A percentile compares a stretch with the other conserved stretches of the same genome.
These are phyloP conservation scores for Halcyon smyrnensis DNA, from an alignment of 2,797 vertebrate genomes.

Conservation along the genomic window DNA sequence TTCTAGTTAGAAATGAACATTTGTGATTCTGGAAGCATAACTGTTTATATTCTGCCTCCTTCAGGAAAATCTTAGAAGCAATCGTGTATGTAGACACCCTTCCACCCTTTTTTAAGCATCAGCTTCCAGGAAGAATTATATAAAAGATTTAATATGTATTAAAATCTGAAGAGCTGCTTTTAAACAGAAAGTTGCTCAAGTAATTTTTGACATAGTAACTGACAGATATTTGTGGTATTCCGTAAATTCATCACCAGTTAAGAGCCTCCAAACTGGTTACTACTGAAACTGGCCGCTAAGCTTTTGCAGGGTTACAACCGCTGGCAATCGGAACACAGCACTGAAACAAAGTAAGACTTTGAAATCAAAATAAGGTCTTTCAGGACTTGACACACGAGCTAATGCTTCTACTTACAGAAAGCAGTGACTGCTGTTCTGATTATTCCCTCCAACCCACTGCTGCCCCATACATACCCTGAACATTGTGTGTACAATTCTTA, in stretches of 20 bases:
- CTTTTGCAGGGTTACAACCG: neutral
- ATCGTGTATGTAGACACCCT: neutral
- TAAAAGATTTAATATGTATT: neutral
- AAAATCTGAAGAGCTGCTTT: neutral
- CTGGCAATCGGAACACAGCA: fast-evolving
- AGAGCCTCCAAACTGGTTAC: fast-evolving
- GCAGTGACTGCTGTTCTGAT: neutral
- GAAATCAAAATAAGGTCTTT: neutral
- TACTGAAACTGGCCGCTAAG: neutral
- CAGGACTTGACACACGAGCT: neutral
- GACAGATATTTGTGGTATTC: neutral
- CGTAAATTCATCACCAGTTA: neutral
- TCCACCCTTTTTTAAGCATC: neutral
- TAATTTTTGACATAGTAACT: neutral
- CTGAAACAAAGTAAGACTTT: neutral
- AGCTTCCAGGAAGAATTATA: neutral
- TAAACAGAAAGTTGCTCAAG: neutral
- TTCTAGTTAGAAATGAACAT: neutral
- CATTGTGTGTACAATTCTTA: neutral
- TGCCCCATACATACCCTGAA: neutral
- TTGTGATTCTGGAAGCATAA: neutral
- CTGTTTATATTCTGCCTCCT: neutral
- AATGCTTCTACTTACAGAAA: neutral
- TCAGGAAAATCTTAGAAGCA: neutral
- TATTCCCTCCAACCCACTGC: neutral